These are phyloP conservation scores for Barnardius zonarius DNA, from an alignment of 2,113 vertebrate genomes.

Conservation along the genomic window DNA sequence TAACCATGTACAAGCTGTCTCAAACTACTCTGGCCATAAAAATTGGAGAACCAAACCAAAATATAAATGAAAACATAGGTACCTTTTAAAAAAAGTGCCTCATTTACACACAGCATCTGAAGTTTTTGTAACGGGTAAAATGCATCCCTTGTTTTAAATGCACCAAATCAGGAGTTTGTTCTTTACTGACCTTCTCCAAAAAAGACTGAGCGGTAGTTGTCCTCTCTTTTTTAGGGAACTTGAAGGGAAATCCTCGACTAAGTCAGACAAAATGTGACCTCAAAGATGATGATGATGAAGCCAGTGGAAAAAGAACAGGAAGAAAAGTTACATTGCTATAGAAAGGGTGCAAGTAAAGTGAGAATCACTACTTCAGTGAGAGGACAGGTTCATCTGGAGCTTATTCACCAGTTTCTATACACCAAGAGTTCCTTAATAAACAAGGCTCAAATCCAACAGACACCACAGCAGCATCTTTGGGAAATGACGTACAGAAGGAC, in stretches of 20 bases:
- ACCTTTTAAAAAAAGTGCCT: background rate
- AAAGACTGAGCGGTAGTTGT: background rate
- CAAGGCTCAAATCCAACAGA: background rate
- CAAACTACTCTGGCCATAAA: background rate
- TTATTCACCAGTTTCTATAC: background rate
- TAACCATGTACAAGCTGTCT: background rate
- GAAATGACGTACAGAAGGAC: background rate
- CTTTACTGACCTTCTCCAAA: background rate
- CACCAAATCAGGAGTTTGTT: background rate
- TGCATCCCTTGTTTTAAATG: background rate
- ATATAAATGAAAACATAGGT: background rate
- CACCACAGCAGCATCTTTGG: background rate
- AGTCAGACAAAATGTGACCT: background rate
- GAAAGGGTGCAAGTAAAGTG: background rate
- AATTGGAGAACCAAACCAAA: background rate
- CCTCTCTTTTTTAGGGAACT: background rate
- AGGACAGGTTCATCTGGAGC: background rate
- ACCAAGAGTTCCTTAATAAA: background rate
- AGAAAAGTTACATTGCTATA: background rate
- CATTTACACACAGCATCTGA: rapidly evolving
- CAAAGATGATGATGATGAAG: background rate
- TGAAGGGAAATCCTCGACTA: background rate
- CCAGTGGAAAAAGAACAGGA: background rate
- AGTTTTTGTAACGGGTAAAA: background rate
- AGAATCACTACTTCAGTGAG: background rate